Evolutionary conservation across 1,140 invertebrate species (phyloP).

Genomic region (Monomorium pharaonis): DNA sequence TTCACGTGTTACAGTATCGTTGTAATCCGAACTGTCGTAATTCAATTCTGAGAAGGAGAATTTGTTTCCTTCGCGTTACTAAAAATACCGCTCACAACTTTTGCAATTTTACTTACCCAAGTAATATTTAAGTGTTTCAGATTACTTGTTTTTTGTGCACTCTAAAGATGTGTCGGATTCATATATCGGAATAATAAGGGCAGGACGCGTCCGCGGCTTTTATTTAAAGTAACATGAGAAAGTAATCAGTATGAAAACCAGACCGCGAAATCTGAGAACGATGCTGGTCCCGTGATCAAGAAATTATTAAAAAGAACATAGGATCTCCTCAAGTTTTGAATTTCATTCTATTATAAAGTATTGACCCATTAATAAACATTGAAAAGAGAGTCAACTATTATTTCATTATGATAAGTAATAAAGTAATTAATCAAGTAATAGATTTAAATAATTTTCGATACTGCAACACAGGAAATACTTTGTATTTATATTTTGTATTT

Average conservation of each 20-base stretch:
- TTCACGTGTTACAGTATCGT: neutral
- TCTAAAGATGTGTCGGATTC: neutral
- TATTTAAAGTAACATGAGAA: constrained; percentile 26
- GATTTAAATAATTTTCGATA: neutral
- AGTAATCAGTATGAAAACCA: constrained; percentile 22
- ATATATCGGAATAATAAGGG: constrained; percentile 3
- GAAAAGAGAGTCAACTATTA: neutral
- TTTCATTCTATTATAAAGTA: neutral
- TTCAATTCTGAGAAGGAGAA: neutral
- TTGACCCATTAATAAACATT: neutral
- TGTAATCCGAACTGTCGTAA: neutral
- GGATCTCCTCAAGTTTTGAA: neutral
- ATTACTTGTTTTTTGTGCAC: neutral
- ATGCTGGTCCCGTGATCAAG: neutral
- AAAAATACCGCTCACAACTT: neutral
- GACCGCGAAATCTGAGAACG: neutral
- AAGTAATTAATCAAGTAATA: neutral
- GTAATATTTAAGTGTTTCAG: neutral
- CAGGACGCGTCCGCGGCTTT: neutral
- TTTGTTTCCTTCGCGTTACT: neutral
- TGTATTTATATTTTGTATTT: too few relatives aligned
- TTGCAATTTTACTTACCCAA: neutral
- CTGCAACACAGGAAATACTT: too few relatives aligned
- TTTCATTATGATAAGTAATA: neutral
- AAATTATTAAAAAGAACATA: constrained; percentile 7